phyloP scores from a whole-genome alignment of 2,888 invertebrate species.

The Sesia apiformis region DNA sequence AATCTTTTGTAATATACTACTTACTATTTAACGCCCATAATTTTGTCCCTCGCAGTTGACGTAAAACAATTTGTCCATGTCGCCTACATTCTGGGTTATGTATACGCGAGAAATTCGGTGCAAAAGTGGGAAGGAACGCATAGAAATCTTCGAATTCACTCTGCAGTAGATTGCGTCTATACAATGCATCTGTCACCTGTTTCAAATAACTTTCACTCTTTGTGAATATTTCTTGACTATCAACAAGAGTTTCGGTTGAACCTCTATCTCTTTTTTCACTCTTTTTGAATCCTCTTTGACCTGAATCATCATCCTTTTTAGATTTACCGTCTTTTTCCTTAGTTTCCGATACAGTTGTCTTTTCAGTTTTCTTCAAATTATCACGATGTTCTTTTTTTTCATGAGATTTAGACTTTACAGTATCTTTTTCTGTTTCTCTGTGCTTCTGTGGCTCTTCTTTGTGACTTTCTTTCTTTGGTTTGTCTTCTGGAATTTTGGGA shows the following conservation, averaged over 20 bases:
- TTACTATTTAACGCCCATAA: slow-evolving; percentile 84
- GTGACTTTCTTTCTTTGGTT: slow-evolving; percentile 11
- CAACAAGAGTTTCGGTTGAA: slow-evolving; percentile 21
- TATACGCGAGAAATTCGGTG: slow-evolving; percentile 79
- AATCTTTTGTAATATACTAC: slow-evolving; percentile 39
- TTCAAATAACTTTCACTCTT: slow-evolving; percentile 36
- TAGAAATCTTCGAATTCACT: slow-evolving; percentile 77
- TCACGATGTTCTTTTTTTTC: slow-evolving; percentile 1
- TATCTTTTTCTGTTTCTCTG: slow-evolving; percentile 5
- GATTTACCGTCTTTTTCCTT: slow-evolving; percentile 9
- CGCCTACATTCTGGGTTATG: slow-evolving; percentile 79
- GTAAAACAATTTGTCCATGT: slow-evolving; percentile 79
- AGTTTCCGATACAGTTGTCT: slow-evolving; percentile 6
- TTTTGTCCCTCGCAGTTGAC: slow-evolving; percentile 79
- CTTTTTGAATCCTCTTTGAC: slow-evolving; percentile 13
- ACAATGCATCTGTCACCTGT: slow-evolving; percentile 49
- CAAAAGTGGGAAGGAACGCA: slow-evolving; percentile 79
- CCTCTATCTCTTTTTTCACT: slow-evolving; percentile 20
- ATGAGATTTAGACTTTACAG: slow-evolving; percentile 14
- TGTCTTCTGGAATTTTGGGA: slow-evolving; percentile 12
- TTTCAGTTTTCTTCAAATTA: slow-evolving; percentile 1
- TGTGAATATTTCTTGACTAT: slow-evolving; percentile 21
- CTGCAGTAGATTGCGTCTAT: slow-evolving; percentile 56
- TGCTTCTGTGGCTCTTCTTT: slow-evolving; percentile 4
- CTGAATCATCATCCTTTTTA: slow-evolving; percentile 8